Evolutionary conservation across 2,888 invertebrate species (phyloP), one percentile per base, ranked within the genome.

Genomic region (Endotricha flammealis): DNA sequence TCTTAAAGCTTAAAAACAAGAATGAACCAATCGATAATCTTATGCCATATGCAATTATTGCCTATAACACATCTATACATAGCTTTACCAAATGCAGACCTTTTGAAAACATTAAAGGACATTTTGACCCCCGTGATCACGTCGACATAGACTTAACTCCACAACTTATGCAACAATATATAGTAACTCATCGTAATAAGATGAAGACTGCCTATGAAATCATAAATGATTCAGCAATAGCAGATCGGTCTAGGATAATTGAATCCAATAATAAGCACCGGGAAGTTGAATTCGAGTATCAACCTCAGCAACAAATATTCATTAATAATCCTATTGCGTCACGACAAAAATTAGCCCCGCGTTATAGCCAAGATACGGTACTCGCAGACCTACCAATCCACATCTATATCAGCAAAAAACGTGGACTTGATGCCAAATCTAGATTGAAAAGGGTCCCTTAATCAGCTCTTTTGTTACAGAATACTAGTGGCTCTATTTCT

Each of bases 301-400:
- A 23, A 3, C 23, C 23, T 9, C 23, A 23, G 8, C 35, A 45
- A 25, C 40, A 32, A 24, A 28, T 42, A 9, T 39, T 34, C 16
- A 9, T 42, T 3, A 9, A n/a, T 8, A 46, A 42, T 11, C 43
- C 42, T 4, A 0, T 37, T 1, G 40, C 42, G 10, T 2, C 8
- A 8, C 16, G 45, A 25, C 38, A 41, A 32, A 46, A 41, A 9
- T 9, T 38, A 29, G 37, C 40, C 14, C 38, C 38, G 9, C 32
- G 31, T 3, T 43, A n/a, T 33, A 42, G 27, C 4, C 28, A 28
- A 10, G 34, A 34, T 8, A 28, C 12, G 17, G 34, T 34, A 7
- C n/a, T 34, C 4, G 34, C 34, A 4, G 34, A 28, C 34, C 14
- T 34, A 12, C 34, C 34, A 2, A 34, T 34, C 16, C 33, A 24